Evolutionary conservation across 1,140 invertebrate species (phyloP).

Genomic region (Eueides isabella): DNA sequence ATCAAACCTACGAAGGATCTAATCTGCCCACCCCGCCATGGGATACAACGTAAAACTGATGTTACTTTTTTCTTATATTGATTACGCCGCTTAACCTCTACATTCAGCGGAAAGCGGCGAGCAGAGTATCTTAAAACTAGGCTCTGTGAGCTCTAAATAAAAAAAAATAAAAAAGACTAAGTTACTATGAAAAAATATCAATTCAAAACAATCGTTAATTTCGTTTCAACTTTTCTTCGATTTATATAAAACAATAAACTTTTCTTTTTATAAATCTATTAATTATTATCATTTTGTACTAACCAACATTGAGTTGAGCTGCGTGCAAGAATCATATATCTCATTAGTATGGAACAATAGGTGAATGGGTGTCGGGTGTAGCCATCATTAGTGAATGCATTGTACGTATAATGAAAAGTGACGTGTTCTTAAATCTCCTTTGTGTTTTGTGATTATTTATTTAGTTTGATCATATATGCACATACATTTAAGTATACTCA

Average conservation of each 20-base stretch:
- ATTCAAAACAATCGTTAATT: not conserved
- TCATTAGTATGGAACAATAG: constrained; percentile 3
- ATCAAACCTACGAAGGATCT: too few relatives aligned
- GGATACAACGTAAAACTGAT: too few relatives aligned
- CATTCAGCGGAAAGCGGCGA: too few relatives aligned
- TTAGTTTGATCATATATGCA: not conserved
- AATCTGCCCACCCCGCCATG: too few relatives aligned
- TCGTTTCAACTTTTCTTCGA: not conserved
- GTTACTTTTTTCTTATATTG: too few relatives aligned
- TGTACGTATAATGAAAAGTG: constrained; percentile 5
- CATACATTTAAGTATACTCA: not conserved
- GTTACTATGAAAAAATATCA: too few relatives aligned
- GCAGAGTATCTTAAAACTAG: too few relatives aligned
- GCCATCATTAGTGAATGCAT: not conserved
- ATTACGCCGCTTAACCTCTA: too few relatives aligned
- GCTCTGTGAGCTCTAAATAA: too few relatives aligned
- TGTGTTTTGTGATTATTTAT: constrained; percentile 6
- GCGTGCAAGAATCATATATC: constrained; percentile 6
- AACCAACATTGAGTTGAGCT: not conserved
- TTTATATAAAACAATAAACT: not conserved
- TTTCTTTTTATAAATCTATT: not conserved
- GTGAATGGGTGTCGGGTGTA: not conserved
- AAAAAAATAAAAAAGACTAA: too few relatives aligned
- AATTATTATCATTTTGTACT: not conserved
- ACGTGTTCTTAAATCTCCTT: not conserved